phyloP scores from a whole-genome alignment of 2,797 vertebrate genomes.

The Coluber constrictor region DNA sequence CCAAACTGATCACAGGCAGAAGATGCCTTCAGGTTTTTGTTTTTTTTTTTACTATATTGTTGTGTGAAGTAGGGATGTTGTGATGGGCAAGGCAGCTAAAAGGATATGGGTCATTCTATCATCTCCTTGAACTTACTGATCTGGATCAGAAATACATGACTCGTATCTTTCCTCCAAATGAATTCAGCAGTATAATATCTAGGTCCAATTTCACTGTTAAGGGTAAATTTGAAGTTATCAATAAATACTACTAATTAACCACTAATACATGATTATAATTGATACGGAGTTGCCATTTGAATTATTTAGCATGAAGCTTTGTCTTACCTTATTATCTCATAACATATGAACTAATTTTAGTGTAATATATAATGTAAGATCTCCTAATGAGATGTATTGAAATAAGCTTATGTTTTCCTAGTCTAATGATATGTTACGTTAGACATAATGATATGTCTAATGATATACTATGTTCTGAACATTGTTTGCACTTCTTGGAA shows the following conservation, averaged over 20 bases:
- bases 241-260: neutral
- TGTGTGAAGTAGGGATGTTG: neutral
- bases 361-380: neutral
- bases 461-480: neutral
- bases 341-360: neutral
- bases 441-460: too few species aligned
- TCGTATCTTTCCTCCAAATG: neutral
- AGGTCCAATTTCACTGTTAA: neutral
- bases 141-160: neutral
- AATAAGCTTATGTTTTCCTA: neutral
- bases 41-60: neutral
- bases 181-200: neutral
- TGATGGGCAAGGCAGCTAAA: neutral
- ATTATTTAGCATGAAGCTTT: neutral
- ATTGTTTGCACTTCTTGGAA: neutral
- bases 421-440: neutral
- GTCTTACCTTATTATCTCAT: neutral
- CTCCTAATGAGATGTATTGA: neutral
- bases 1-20: neutral
- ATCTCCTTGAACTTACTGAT: neutral
- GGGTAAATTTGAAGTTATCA: neutral
- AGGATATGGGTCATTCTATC: neutral
- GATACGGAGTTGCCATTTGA: neutral
- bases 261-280: neutral
- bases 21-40: neutral